A percentile compares a stretch with the other conserved stretches of the same genome.
phyloP scores from a whole-genome alignment of 2,888 invertebrate species.

The Mimas tiliae region DNA sequence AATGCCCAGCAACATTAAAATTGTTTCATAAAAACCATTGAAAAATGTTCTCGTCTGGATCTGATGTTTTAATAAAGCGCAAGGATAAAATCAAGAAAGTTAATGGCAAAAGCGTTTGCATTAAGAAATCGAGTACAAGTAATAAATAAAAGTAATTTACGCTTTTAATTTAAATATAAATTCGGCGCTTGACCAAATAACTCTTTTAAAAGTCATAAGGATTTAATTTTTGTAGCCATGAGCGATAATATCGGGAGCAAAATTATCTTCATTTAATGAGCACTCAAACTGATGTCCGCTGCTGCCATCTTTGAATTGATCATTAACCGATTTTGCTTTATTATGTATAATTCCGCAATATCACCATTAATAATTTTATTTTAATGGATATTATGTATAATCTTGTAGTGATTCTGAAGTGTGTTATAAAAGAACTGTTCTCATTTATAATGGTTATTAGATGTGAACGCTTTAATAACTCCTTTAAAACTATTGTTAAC shows the following conservation, averaged over 20 bases:
- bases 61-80: constrained; percentile 18
- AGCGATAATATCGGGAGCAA: constrained; percentile 29
- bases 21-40: constrained; percentile 15
- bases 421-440: constrained; percentile 32
- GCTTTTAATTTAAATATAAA: constrained; percentile 24
- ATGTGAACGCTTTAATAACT: not conserved
- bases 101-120: constrained; percentile 1
- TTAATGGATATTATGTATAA: constrained; percentile 43
- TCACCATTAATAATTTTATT: constrained; percentile 42
- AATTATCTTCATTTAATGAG: constrained; percentile 21
- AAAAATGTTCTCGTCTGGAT: not conserved
- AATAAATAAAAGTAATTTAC: constrained; percentile 19
- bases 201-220: constrained; percentile 16
- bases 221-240: constrained; percentile 2
- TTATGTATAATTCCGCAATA: constrained; percentile 44
- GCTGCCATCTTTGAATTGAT: constrained; percentile 32
- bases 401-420: constrained; percentile 43
- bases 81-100: constrained; percentile 18
- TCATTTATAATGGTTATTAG: constrained; percentile 19
- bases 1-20: not conserved
- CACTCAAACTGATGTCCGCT: constrained; percentile 21
- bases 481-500: not conserved
- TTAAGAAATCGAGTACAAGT: constrained; percentile 16
- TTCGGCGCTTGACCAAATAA: constrained; percentile 27
- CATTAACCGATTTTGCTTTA: constrained; percentile 46